phyloP scores from a whole-genome alignment of 2,797 vertebrate genomes.

The Typhlichthys eigenmanni region DNA sequence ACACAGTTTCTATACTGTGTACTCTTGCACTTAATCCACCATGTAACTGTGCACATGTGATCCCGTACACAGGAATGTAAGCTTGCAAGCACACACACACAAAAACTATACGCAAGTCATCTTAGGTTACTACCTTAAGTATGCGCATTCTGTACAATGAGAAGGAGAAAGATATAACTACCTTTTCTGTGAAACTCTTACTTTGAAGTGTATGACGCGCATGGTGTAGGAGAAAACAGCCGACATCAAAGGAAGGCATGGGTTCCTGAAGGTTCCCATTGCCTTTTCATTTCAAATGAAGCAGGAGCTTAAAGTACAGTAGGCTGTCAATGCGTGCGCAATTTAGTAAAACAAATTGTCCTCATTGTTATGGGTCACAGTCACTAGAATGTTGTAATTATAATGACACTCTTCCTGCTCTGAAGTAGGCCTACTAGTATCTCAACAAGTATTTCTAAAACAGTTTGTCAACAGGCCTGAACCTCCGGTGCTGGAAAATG shows the following conservation, averaged over 20 bases:
- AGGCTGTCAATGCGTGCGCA: too few species aligned
- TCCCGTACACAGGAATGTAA: too few species aligned
- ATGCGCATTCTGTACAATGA: conserved; percentile 49
- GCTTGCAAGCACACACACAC: conserved; percentile 14
- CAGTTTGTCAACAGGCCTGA: too few species aligned
- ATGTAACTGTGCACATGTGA: too few species aligned
- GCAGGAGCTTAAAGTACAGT: conserved; percentile 41
- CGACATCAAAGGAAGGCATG: conserved; percentile 56
- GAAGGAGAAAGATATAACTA: conserved; percentile 33
- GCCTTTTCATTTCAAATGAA: conserved; percentile 17
- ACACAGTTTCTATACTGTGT: conserved; percentile 28
- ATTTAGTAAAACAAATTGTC: too few species aligned
- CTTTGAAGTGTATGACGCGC: conserved; percentile 59
- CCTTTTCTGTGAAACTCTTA: conserved; percentile 56
- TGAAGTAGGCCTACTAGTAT: too few species aligned
- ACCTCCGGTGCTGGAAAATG: too few species aligned
- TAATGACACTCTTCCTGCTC: too few species aligned
- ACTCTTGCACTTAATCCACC: too few species aligned
- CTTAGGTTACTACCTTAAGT: conserved; percentile 48
- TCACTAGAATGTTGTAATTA: too few species aligned
- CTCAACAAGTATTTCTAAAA: too few species aligned
- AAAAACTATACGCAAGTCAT: conserved; percentile 33
- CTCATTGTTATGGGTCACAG: too few species aligned
- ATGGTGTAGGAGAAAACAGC: conserved; percentile 52
- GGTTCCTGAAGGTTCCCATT: conserved; percentile 56